phyloP scores from a whole-genome alignment of 2,797 vertebrate species.

The Notoglanidium macrostoma region DNA sequence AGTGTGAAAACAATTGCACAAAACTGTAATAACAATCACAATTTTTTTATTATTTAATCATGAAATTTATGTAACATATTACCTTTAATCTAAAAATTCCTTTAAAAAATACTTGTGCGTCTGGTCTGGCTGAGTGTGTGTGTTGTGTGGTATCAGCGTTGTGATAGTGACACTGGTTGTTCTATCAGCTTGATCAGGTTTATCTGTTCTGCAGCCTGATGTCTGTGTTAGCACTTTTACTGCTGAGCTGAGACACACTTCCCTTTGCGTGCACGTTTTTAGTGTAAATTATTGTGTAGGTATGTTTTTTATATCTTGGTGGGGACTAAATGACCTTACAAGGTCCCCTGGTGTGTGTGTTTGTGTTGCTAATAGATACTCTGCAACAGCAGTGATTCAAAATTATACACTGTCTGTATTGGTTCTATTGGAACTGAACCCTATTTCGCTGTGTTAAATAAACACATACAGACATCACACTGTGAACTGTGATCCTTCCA shows the following conservation, averaged over 20 bases:
- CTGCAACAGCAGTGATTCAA: neutral
- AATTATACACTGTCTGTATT: neutral
- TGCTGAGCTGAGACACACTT: constrained; percentile 27
- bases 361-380: neutral
- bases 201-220: constrained; percentile 29
- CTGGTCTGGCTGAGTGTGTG: neutral
- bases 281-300: neutral
- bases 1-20: too few species aligned
- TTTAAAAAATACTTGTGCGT: neutral
- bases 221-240: constrained; percentile 37
- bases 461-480: neutral
- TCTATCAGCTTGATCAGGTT: constrained; percentile 38
- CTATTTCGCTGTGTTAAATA: neutral
- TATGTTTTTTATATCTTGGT: neutral
- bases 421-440: neutral
- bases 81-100: neutral
- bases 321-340: neutral
- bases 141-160: constrained; percentile 32
- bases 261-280: neutral
- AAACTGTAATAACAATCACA: neutral
- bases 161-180: constrained; percentile 33
- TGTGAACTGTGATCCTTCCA: constrained; percentile 8
- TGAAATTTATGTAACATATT: neutral
- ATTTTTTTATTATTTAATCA: neutral
- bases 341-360: neutral